Percentiles rank a stretch among this genome's conserved stretches.
Evolutionary conservation across 2,113 vertebrate species (phyloP).

Genomic region (Myocastor coypus): DNA sequence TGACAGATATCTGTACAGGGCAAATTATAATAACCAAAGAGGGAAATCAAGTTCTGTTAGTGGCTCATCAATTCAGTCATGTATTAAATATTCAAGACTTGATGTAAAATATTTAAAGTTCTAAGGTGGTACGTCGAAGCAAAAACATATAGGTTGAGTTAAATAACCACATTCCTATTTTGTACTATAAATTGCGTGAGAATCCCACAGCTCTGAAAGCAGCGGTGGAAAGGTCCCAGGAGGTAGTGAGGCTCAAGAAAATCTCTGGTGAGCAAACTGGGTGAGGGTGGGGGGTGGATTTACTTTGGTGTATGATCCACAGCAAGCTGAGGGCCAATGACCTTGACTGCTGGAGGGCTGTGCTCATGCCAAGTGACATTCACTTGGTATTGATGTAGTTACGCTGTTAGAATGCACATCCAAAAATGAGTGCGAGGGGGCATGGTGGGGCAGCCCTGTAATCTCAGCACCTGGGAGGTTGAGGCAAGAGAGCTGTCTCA

Average conservation of each 20-base stretch:
- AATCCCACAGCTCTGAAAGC: slow-evolving; percentile 47
- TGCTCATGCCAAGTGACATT: not conserved
- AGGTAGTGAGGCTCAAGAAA: not conserved
- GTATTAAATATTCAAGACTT: slow-evolving; percentile 61
- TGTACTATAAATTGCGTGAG: slow-evolving; percentile 33
- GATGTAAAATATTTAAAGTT: slow-evolving; percentile 58
- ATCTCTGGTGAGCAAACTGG: not conserved
- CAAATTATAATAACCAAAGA: slow-evolving; percentile 63
- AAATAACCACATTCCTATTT: not conserved
- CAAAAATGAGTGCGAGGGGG: not conserved
- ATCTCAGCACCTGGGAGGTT: not conserved
- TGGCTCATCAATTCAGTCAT: slow-evolving; percentile 70
- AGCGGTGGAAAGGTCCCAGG: not conserved
- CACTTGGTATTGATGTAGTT: not conserved
- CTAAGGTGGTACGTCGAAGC: slow-evolving; percentile 38
- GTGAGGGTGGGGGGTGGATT: not conserved
- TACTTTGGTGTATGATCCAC: not conserved
- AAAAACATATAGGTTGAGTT: not conserved
- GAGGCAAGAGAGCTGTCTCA: too few species aligned
- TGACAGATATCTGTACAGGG: slow-evolving; percentile 51
- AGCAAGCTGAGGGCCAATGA: not conserved
- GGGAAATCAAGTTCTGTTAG: slow-evolving; percentile 74
- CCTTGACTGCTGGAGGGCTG: not conserved
- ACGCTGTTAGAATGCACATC: too few species aligned
- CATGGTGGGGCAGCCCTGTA: not conserved